Evolutionary conservation across 1,140 invertebrate species (phyloP), one percentile per base, ranked within the genome.

Genomic region (Hyles euphorbiae): DNA sequence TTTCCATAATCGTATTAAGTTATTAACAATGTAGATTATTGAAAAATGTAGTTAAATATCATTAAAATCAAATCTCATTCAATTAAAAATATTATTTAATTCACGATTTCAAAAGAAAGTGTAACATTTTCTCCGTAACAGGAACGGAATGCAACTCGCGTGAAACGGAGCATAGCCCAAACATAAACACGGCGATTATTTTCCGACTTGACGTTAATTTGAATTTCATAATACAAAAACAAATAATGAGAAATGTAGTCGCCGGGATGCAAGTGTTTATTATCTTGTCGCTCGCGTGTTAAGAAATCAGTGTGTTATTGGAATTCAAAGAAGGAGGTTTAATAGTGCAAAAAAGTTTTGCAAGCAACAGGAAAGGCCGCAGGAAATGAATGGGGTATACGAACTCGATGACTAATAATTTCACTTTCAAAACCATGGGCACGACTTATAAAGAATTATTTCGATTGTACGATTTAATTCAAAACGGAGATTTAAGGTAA

Each of bases 401-500:
- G 67, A 74, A 72, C 69, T 65, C 58, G 68, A 61, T 74, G 78
- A 78, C 64, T 78, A 76, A 79, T 77, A 74, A 67, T 71, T 75
- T 74, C 57, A 68, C 60, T 72, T 70, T 69, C 61, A 69, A 77
- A 76, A 74, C 60, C 66, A 87, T 87, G 84, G 83, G 81, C 63
- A 75, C 81, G 51, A 70, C 76, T 58, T 87, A 79, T 60, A 81
- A 70, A 65, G 81, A 88, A 58, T 70, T 85, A 50, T 88, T 88
- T 63, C 83, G 83, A 71, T 68, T 88, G 56, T 85, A 85, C 67
- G 85, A 88, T 63, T 72, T 86, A 55, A 88, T 88, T 68, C 80
- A 88, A 72, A 77, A 71, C 56, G 78, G 78, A 32, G 75, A 85
- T 63, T 59, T 72, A 56, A 78, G 76, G 85, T 85, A 83, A 40